phyloP scores from a whole-genome alignment of 2,797 vertebrate species.

The Anguilla pacifica region DNA sequence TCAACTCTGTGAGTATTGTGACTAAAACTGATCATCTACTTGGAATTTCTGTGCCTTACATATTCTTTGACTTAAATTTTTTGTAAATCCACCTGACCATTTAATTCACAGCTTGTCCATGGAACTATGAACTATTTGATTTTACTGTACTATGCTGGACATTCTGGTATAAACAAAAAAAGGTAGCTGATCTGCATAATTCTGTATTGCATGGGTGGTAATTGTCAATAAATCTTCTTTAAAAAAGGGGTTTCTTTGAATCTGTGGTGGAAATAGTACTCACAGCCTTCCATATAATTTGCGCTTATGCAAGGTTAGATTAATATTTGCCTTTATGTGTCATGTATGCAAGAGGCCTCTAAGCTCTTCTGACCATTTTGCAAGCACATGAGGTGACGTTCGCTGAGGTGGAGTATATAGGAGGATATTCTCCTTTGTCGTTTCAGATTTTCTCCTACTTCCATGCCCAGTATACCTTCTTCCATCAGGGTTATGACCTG shows the following conservation, averaged over 20 bases:
- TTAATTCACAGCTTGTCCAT: not conserved
- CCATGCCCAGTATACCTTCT: slow-evolving; percentile 78
- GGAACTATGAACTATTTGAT: not conserved
- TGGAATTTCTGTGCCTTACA: not conserved
- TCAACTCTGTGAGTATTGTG: slow-evolving; percentile 70
- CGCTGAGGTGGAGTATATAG: not conserved
- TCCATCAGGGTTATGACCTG: slow-evolving; percentile 77
- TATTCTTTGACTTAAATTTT: not conserved
- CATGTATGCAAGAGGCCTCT: too few species aligned
- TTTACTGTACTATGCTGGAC: not conserved
- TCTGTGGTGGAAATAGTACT: too few species aligned
- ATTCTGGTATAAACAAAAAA: not conserved
- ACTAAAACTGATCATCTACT: not conserved
- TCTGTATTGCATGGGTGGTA: too few species aligned
- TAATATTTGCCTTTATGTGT: not conserved
- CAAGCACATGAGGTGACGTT: not conserved
- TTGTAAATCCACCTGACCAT: not conserved
- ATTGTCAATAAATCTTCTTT: too few species aligned
- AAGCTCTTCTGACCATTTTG: not conserved
- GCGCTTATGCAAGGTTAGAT: not conserved
- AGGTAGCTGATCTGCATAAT: too few species aligned
- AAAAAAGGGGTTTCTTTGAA: too few species aligned
- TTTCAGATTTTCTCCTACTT: slow-evolving; percentile 74
- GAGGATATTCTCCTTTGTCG: not conserved
- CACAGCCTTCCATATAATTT: not conserved